Conservation (phyloP, 2,888 invertebrate species). For the Penaeus monodon region DNA sequence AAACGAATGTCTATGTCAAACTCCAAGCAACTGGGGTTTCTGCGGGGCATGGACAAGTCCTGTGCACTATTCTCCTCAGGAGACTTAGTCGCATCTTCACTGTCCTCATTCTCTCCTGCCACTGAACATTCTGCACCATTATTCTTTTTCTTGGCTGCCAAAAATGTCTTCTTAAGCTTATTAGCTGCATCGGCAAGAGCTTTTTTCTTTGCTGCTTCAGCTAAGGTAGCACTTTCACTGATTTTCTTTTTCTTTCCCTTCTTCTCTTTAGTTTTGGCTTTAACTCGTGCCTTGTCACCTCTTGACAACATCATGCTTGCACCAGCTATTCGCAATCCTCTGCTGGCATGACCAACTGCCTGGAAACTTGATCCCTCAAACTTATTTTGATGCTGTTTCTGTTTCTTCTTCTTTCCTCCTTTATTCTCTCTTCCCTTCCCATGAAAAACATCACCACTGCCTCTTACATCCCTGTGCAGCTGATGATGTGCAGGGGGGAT, state of each 20-base stretch:
- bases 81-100: neutral
- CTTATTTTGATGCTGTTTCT: slow-evolving; percentile 9
- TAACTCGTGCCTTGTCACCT: slow-evolving; percentile 22
- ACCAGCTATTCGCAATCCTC: slow-evolving; percentile 36
- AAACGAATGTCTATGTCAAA: slow-evolving; percentile 62
- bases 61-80: slow-evolving; percentile 53
- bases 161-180: slow-evolving; percentile 58
- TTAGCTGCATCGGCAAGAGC: slow-evolving; percentile 62
- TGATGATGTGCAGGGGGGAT: slow-evolving; percentile 16
- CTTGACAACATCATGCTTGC: slow-evolving; percentile 27
- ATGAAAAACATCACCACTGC: slow-evolving; percentile 10
- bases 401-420: slow-evolving; percentile 36
- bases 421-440: slow-evolving; percentile 11
- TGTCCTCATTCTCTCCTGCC: slow-evolving; percentile 32
- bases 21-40: slow-evolving; percentile 53
- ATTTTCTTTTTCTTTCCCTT: slow-evolving; percentile 21
- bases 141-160: slow-evolving; percentile 60
- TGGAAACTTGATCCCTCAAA: slow-evolving; percentile 36
- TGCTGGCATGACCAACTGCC: slow-evolving; percentile 30
- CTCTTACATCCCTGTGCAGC: slow-evolving; percentile 27
- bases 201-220: slow-evolving; percentile 62
- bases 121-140: slow-evolving; percentile 17
- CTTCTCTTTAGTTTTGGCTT: slow-evolving; percentile 35
- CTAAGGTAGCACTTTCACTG: slow-evolving; percentile 40
- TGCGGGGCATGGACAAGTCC: slow-evolving; percentile 58